Evolutionary conservation across 2,113 vertebrate species (phyloP).

Genomic region (Cavia aperea): DNA sequence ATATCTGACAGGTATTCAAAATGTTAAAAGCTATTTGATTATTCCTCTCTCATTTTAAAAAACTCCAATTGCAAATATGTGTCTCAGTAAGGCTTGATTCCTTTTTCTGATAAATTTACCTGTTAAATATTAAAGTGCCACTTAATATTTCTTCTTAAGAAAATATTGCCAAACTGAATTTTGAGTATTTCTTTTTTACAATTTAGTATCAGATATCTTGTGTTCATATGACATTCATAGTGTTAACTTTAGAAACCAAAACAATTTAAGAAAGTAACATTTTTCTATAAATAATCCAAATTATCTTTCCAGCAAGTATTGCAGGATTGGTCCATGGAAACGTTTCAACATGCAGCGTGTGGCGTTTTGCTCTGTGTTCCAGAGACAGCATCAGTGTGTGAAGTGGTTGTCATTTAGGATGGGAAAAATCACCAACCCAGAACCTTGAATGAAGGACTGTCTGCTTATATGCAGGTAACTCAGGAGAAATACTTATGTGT

Average conservation of each 20-base stretch:
- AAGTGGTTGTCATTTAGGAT: background rate
- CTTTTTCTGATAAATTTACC: no score
- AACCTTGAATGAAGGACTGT: background rate
- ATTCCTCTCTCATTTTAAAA: background rate
- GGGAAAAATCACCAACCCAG: background rate
- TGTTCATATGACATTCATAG: background rate
- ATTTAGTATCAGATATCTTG: background rate
- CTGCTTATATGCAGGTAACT: background rate
- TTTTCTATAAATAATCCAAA: background rate
- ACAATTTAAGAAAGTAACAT: background rate
- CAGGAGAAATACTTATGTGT: background rate
- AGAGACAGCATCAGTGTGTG: background rate
- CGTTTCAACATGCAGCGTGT: background rate
- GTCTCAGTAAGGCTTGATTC: no score
- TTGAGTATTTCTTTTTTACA: background rate
- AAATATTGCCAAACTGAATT: background rate
- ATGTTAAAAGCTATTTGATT: background rate
- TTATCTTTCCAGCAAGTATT: background rate
- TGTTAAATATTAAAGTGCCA: background rate
- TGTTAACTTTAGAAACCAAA: background rate
- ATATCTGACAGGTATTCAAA: background rate
- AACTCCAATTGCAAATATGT: background rate
- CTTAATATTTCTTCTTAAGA: background rate
- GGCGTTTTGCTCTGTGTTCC: background rate
- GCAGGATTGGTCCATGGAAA: background rate